Percentiles rank a stretch among this genome's conserved stretches.
phyloP scores from a whole-genome alignment of 1,140 invertebrate species.

The Tyrophagus putrescentiae region DNA sequence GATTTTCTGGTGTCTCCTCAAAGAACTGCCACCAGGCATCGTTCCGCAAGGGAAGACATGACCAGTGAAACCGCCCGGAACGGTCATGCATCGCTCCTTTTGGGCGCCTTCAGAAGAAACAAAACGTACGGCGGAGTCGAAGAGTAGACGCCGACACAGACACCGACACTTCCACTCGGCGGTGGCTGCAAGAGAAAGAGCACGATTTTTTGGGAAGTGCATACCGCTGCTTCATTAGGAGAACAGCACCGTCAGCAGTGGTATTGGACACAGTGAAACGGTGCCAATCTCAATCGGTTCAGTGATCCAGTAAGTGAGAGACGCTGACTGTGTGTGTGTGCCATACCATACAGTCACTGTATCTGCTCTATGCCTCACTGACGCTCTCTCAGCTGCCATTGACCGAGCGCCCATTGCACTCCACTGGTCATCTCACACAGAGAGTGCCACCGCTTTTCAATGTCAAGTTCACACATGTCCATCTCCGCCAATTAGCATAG shows the following conservation, averaged over 20 bases:
- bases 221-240: no score
- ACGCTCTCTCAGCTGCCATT: conserved; percentile 1
- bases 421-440: no score
- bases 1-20: no score
- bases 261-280: neutral
- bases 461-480: conserved; percentile 11
- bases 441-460: neutral
- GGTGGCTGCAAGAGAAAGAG: neutral
- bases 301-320: neutral
- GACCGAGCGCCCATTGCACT: neutral
- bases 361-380: conserved; percentile 7
- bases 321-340: no score
- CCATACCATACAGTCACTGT: neutral
- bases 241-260: no score
- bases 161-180: neutral
- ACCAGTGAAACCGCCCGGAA: conserved; percentile 13
- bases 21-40: no score
- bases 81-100: conserved; percentile 5
- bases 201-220: no score
- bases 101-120: neutral
- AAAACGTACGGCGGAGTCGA: neutral
- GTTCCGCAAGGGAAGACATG: conserved; percentile 8
- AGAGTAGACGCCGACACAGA: neutral
- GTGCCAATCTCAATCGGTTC: conserved; percentile 14
- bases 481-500: conserved; percentile 4